These are phyloP conservation scores for Trichoplusia ni DNA, from an alignment of 1,140 invertebrate species.

Conservation along the genomic window DNA sequence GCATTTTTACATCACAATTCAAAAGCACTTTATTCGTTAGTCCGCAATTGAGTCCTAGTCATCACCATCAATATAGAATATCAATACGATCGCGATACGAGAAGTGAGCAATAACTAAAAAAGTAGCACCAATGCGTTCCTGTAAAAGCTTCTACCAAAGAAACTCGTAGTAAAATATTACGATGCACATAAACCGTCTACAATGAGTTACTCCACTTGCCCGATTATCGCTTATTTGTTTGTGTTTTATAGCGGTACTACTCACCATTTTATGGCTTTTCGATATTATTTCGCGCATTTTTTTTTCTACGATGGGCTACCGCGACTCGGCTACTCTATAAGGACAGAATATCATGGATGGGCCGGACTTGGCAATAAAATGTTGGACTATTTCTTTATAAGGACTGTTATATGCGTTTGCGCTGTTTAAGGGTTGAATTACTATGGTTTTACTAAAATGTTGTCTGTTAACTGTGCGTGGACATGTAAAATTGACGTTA, in stretches of 20 bases:
- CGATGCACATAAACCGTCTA: constrained; percentile 68
- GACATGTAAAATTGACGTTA: not conserved
- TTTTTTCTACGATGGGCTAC: constrained; percentile 59
- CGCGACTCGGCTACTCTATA: constrained; percentile 38
- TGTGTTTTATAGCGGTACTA: constrained; percentile 74
- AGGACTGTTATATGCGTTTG: not conserved
- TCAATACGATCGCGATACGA: constrained; percentile 15
- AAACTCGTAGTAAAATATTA: constrained; percentile 76
- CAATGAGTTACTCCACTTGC: constrained; percentile 69
- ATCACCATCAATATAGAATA: constrained; percentile 27
- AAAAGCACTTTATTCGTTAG: not conserved
- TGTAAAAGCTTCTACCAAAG: constrained; percentile 48
- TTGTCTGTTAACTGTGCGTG: not conserved
- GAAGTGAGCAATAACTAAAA: constrained; percentile 30
- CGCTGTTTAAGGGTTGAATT: not conserved
- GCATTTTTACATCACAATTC: not conserved
- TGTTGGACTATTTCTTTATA: not conserved
- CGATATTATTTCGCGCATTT: constrained; percentile 77
- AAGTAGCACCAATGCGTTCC: constrained; percentile 6
- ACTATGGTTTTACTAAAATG: not conserved
- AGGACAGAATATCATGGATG: constrained; percentile 44
- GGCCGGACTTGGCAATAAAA: constrained; percentile 20
- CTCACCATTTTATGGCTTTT: constrained; percentile 71
- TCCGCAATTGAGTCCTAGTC: constrained; percentile 9
- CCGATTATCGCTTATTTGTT: constrained; percentile 76